These are phyloP conservation scores for Parotocinclus haroldoi DNA, from an alignment of 2,797 vertebrate species.

Conservation along the genomic window DNA sequence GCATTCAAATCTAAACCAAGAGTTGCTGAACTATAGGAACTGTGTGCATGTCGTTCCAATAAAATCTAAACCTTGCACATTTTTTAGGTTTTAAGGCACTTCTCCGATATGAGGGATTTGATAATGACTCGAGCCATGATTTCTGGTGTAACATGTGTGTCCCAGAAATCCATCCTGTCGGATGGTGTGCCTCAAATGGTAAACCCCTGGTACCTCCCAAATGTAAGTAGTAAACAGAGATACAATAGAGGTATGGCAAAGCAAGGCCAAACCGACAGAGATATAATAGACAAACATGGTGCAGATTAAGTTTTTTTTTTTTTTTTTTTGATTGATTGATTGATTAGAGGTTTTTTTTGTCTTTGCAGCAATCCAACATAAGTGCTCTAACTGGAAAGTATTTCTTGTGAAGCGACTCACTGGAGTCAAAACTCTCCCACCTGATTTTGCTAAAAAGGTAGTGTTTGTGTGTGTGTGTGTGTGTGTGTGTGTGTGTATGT, in stretches of 20 bases:
- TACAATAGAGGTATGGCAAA: neutral
- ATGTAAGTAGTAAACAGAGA: conserved; percentile 77
- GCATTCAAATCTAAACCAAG: too few relatives aligned
- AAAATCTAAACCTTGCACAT: neutral
- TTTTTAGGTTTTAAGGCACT: conserved; percentile 88
- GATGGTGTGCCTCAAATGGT: conserved; percentile 94
- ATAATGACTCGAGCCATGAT: conserved; percentile 89
- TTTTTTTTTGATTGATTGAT: too few relatives aligned
- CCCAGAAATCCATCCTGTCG: conserved; percentile 92
- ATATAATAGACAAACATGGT: too few relatives aligned
- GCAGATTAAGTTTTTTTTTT: neutral
- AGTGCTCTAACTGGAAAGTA: conserved; percentile 97
- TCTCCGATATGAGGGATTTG: conserved; percentile 95
- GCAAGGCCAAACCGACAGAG: neutral
- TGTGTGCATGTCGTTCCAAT: neutral
- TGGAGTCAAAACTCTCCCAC: conserved; percentile 97
- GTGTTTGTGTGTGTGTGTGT: neutral
- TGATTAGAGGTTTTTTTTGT: conserved; percentile 41
- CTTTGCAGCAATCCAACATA: conserved; percentile 90
- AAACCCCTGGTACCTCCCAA: conserved; percentile 96
- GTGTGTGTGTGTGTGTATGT: too few relatives aligned
- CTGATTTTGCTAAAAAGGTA: conserved; percentile 93
- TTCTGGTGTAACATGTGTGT: conserved; percentile 95
- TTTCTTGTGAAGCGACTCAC: conserved; percentile 98
- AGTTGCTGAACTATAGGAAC: neutral